Evolutionary conservation across 1,140 invertebrate genomes (phyloP), one percentile per base, ranked within the genome.

Genomic region (Zaprionus gabonicus): DNA sequence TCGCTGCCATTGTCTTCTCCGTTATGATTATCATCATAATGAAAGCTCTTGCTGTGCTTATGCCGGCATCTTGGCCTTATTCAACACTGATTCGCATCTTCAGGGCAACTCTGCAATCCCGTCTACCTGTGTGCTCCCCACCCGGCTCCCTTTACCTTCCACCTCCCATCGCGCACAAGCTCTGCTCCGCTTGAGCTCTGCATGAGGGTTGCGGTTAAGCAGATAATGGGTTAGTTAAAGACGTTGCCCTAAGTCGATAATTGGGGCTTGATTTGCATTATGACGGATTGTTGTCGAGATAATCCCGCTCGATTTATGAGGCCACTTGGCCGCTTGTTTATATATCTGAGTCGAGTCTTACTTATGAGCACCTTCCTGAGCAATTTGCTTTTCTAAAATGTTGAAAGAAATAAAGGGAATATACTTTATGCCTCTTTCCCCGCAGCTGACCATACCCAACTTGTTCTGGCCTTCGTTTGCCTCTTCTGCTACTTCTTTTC

Each of bases 11-110:
- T 49, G 66, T 69, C 69, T 60, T 66, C 53, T 27, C 64, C 65
- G 17, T 38, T 31, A 68, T 77, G 59, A 84, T 78, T 80, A 73
- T 68, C 63, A 77, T 62, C 74, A 76, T 68, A 78, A 82, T 71
- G 25, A 56, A 56, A 65, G 53, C 55, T 65, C 44, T 9, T 59
- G 44, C 64, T 64, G 66, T 75, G 57, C 51, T 59, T 77, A 31
- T 15, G 28, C 28, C 44, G 7, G 4, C 27, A 41, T 60, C 20
- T 70, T 65, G 49, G 58, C 63, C 57, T 25, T 31, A 72, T 63
- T 67, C 58, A 65, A 34, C 73, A 57, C 36, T 44, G 59, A 56
- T 55, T 75, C 55, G 25, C 27, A 55, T 69, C 51, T 71, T 63
- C 17, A 25, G 59, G 34, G 59, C 25, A 51, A 51, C 23, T 20